These are phyloP conservation scores for Morinoia aosen DNA, from an alignment of 2,888 invertebrate species.

Conservation along the genomic window DNA sequence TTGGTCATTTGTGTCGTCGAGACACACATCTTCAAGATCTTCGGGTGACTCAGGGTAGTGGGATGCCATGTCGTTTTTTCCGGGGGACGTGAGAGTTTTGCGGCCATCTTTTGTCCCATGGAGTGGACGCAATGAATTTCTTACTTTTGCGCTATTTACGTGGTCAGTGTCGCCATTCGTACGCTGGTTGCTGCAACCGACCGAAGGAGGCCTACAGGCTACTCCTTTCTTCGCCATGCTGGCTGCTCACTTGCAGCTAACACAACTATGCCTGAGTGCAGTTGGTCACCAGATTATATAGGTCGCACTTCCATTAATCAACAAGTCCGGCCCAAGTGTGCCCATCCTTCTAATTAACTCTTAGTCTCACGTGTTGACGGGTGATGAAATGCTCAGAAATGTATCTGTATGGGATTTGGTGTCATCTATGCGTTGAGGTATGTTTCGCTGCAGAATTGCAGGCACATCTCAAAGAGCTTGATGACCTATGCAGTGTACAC, in stretches of 20 bases:
- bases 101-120: not conserved
- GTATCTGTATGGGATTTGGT: not conserved
- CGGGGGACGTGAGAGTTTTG: not conserved
- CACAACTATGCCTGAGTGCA: not conserved
- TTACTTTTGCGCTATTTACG: not conserved
- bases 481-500: not conserved
- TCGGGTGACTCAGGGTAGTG: not conserved
- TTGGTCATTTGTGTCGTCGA: not conserved
- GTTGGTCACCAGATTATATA: constrained; percentile 16
- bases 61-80: not conserved
- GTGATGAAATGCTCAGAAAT: not conserved
- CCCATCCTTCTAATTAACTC: not conserved
- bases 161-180: not conserved
- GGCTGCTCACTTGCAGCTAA: constrained; percentile 45
- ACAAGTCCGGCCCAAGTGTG: not conserved
- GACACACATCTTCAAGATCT: not conserved
- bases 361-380: not conserved
- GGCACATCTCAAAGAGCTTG: not conserved
- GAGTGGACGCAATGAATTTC: not conserved
- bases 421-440: not conserved
- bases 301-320: constrained; percentile 2
- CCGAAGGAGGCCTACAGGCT: not conserved
- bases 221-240: constrained; percentile 22
- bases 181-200: not conserved
- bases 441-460: not conserved